Base-by-base conservation (phyloP, 2,113 vertebrate genomes). In the Odontesthes bonariensis region DNA sequence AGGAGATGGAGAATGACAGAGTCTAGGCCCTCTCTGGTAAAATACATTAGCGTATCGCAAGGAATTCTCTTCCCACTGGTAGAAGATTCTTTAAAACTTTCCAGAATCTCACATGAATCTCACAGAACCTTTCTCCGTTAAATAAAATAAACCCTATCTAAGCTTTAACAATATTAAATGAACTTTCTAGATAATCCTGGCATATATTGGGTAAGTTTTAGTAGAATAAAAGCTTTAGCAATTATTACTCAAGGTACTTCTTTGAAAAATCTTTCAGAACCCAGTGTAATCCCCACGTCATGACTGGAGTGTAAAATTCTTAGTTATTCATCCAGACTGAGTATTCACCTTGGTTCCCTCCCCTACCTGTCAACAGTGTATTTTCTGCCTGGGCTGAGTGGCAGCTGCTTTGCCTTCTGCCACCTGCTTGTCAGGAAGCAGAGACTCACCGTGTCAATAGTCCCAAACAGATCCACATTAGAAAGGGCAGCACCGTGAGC, bases 381-480 rank as follows among this genome's bases (percentile, higher is more conserved):
- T 85, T 89, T 83, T 77, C 57, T 63, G 38, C 69, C 35, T 4
- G 5, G 47, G 16, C 61, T 27, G 47, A 86, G 61, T 72, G 80
- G 67, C 87, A 84, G 77, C 81, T 82, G 69, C 79, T 88, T 87
- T 78, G 56, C 80, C 82, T 88, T 75, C 71, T 81, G 84, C 75
- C 77, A 82, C 78, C 73, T 52, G 62, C 82, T 87, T 82, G 77
- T 90, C 89, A 83, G 64, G n/a, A 11, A 79, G 65, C 71, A 70
- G 55, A 77, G 79, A 86, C 81, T 69, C 31, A 19, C 40, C 38
- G 9, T 84, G 79, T 91, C 86, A 82, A 88, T 91, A 85, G 80
- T 90, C 78, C 79, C 22, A 20, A 68, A 79, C 81, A 84, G 86
- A 88, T 86, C 77, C 70, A 68, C 80, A 85, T 91, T 84, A 87